Evolutionary conservation across 2,113 vertebrate genomes (phyloP).

Genomic region (Albula goreensis): DNA sequence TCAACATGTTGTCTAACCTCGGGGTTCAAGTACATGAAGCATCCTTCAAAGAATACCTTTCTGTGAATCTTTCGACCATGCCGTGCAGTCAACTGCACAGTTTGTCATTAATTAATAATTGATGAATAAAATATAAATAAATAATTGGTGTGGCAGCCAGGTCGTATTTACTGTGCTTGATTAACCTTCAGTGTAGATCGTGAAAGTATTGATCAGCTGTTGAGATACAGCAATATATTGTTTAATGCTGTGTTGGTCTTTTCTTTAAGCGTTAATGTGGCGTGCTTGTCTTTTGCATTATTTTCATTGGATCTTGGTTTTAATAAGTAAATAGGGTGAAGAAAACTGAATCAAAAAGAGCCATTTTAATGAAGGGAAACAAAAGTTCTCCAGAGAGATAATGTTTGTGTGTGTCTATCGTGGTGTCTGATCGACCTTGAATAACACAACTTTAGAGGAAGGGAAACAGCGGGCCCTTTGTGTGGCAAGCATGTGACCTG

Average conservation of each 20-base stretch:
- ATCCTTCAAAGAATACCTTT: neutral
- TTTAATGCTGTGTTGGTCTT: neutral
- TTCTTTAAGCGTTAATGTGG: neutral
- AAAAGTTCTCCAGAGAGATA: neutral
- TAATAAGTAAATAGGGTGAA: neutral
- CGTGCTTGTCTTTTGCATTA: neutral
- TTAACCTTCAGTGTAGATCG: neutral
- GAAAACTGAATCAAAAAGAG: neutral
- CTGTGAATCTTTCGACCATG: neutral
- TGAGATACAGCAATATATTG: neutral
- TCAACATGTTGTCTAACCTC: neutral
- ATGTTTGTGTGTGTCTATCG: neutral
- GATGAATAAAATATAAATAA: neutral
- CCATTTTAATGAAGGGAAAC: neutral
- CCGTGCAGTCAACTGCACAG: neutral
- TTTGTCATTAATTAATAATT: neutral
- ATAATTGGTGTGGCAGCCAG: slow-evolving; percentile 12
- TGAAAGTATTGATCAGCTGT: neutral
- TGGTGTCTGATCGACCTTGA: neutral
- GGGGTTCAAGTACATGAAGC: neutral
- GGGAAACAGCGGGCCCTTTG: neutral
- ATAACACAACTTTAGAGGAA: neutral
- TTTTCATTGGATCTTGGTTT: neutral
- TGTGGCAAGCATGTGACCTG: neutral
- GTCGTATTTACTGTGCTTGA: neutral